A percentile compares a stretch with the other conserved stretches of the same genome.
Evolutionary conservation across 2,113 vertebrate species (phyloP).

Genomic region (Silurus asotus): DNA sequence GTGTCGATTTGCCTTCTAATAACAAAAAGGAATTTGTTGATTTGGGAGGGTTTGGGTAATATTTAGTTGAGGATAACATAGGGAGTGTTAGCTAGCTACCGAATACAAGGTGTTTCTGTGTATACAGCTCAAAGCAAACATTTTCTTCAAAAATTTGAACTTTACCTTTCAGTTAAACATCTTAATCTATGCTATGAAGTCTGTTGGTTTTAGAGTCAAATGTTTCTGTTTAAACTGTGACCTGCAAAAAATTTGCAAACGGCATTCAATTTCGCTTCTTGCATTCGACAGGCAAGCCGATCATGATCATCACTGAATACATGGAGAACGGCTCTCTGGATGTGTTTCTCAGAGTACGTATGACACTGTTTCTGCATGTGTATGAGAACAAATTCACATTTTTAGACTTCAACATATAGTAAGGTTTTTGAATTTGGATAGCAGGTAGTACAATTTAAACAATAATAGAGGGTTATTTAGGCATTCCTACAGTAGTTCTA

Average conservation of each 20-base stretch:
- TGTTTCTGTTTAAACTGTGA: neutral
- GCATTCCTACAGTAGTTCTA: neutral
- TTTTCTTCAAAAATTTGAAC: neutral
- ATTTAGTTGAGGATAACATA: neutral
- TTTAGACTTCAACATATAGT: neutral
- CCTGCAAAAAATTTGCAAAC: constrained; percentile 62
- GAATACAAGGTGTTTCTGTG: neutral
- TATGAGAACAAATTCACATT: neutral
- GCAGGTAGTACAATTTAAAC: neutral
- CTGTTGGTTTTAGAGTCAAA: neutral
- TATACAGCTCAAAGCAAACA: neutral
- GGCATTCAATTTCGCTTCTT: constrained; percentile 43
- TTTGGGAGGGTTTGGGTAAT: constrained; percentile 22
- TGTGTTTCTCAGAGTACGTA: constrained; percentile 93
- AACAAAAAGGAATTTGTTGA: constrained; percentile 23
- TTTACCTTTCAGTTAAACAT: neutral
- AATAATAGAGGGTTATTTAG: neutral
- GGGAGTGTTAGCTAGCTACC: too few species aligned
- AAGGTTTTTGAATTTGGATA: neutral
- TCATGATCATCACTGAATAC: constrained; percentile 99
- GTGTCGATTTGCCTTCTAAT: constrained; percentile 20
- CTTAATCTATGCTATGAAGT: neutral
- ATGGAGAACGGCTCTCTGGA: constrained; percentile 99
- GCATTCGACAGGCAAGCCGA: constrained; percentile 88
- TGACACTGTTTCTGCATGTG: neutral